Base-by-base conservation (phyloP, 2,888 invertebrate species). In the Antheraea assamensis region DNA sequence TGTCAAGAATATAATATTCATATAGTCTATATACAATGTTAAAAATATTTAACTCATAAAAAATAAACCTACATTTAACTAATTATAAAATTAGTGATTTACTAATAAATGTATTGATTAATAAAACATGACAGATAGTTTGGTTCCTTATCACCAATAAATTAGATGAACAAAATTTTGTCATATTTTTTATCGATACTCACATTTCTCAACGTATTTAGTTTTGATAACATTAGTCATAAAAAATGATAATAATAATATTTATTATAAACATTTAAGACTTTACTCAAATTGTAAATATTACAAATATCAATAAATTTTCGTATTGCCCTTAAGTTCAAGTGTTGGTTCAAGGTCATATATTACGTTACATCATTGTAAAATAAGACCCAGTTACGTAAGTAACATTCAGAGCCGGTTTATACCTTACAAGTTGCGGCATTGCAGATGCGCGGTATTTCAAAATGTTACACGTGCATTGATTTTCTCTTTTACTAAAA, bases 401-500 rank as follows among this genome's bases (percentile, higher is more conserved):
- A 21, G 7, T 7, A 10, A 10, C 21, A 58, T 2, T n/a, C 10
- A 15, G 8, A 27, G 17, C 30, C 13, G 27, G 15, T 4, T 64
- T 64, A 13, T 64, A 70, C 73, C 58, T 73, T 70, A 70, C 30
- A 70, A 27, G 30, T 58, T 68, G 66, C 74, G 74, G 66, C 68
- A 68, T 52, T 66, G 74, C 74, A 74, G 74, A 74, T 74, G 74
- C 74, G 74, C 74, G 71, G 68, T 58, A 35, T 68, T 74, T 74
- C 49, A 71, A 74, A 74, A 35, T 66, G 47, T 71, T 24, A 58
- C n/a, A 24, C 55, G 17, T 35, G 7, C 74, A 71, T 74, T 74
- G 74, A 74, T 74, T 74, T 74, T 64, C 31, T 24, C 31, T n/a
- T 42, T 31, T 24, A n/a, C 21, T 24, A 24, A 58, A 13, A 58